phyloP scores from a whole-genome alignment of 2,797 vertebrate genomes.

The Lagorchestes hirsutus region DNA sequence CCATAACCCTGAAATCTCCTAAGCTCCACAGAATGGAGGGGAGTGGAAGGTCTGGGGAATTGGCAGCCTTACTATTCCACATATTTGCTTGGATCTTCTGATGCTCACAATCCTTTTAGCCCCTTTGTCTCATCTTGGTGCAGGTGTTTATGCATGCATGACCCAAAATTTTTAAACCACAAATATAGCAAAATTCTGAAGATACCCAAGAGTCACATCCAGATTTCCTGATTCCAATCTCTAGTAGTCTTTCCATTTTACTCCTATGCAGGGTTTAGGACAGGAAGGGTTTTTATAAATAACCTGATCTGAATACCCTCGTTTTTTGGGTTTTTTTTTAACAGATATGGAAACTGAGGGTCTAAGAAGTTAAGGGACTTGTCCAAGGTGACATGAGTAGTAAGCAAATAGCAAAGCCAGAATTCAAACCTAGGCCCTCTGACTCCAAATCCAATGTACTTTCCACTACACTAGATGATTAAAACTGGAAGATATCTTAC shows the following conservation, averaged over 20 bases:
- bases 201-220: background rate
- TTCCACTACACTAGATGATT: background rate
- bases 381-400: background rate
- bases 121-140: background rate
- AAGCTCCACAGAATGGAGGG: background rate
- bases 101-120: background rate
- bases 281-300: background rate
- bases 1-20: background rate
- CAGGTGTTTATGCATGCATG: background rate
- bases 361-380: background rate
- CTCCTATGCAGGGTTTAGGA: background rate
- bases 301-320: background rate
- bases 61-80: background rate
- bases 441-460: background rate
- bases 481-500: background rate
- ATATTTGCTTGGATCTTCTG: background rate
- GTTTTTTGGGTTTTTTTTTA: background rate
- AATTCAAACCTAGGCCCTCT: background rate
- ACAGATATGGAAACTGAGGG: background rate
- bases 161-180: background rate
- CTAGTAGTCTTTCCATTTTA: background rate
- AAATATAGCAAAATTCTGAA: background rate
- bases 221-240: background rate
- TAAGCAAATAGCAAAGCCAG: background rate
- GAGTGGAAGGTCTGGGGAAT: background rate